Conservation (phyloP, 2,797 vertebrate genomes). For the Gallinago stenura region DNA sequence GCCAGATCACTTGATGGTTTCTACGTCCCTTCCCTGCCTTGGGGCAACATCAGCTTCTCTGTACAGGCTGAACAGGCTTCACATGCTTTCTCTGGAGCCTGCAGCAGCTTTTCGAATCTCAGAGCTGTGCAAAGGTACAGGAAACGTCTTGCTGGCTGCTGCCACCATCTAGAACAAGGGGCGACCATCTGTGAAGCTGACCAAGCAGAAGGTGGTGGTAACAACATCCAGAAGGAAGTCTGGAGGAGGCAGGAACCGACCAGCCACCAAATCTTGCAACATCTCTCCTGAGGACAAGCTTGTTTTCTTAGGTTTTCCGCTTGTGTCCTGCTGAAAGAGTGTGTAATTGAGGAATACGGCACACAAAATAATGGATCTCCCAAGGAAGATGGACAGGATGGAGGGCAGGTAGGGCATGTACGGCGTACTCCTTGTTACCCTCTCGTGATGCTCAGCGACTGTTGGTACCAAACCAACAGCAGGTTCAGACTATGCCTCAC, state of each 20-base stretch:
- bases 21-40: slow-evolving; percentile 12
- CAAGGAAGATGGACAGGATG: not conserved
- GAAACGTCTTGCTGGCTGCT: not conserved
- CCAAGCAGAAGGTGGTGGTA: not conserved
- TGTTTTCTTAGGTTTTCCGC: not conserved
- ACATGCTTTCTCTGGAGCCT: not conserved
- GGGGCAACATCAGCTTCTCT: not conserved
- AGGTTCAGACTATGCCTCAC: not conserved
- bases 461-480: not conserved
- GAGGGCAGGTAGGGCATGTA: not conserved
- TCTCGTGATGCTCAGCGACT: not conserved
- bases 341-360: not conserved
- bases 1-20: not conserved
- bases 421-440: not conserved
- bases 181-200: accelerated
- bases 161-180: not conserved
- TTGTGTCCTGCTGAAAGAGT: not conserved
- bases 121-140: not conserved
- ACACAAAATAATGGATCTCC: not conserved
- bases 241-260: not conserved
- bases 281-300: not conserved
- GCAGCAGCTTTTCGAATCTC: not conserved
- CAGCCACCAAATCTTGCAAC: not conserved
- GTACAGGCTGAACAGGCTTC: slow-evolving; percentile 15
- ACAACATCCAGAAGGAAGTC: not conserved